phyloP scores from a whole-genome alignment of 2,113 vertebrate genomes.

The Manacus vitellinus region DNA sequence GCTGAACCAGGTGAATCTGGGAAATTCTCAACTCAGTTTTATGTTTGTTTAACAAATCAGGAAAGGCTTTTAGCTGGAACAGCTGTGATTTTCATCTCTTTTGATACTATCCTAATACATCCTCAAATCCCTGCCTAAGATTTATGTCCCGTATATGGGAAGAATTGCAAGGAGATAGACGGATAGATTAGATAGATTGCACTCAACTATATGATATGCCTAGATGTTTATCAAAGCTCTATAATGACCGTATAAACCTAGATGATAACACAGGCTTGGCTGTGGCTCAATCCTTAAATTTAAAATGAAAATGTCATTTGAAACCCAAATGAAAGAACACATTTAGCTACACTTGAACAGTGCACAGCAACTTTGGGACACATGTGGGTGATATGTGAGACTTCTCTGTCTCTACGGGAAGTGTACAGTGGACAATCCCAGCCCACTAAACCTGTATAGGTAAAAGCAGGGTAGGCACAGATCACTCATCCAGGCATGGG shows the following conservation, averaged over 20 bases:
- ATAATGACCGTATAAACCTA: conserved; percentile 51
- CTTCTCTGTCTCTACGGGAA: not conserved
- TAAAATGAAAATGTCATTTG: conserved; percentile 32
- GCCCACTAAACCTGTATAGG: not conserved
- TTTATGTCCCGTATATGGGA: conserved; percentile 61
- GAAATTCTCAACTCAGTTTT: conserved; percentile 61
- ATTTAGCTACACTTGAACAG: not conserved
- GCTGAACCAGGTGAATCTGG: conserved; percentile 66
- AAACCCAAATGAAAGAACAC: conserved; percentile 4
- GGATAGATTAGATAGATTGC: conserved; percentile 61
- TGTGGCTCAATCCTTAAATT: conserved; percentile 27
- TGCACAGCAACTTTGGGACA: not conserved
- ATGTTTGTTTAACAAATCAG: conserved; percentile 70
- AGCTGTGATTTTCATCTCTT: conserved; percentile 71
- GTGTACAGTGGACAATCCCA: not conserved
- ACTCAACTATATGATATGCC: conserved; percentile 4
- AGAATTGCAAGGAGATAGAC: conserved; percentile 63
- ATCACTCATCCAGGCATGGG: not conserved
- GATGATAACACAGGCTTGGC: conserved; percentile 38
- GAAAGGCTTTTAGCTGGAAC: conserved; percentile 68
- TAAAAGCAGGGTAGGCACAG: not conserved
- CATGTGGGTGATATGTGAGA: not conserved
- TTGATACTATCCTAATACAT: conserved; percentile 67
- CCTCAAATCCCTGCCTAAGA: conserved; percentile 63
- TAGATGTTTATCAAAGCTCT: conserved; percentile 57